Base-by-base conservation (phyloP, 2,888 invertebrate species). In the Acrobasis suavella region DNA sequence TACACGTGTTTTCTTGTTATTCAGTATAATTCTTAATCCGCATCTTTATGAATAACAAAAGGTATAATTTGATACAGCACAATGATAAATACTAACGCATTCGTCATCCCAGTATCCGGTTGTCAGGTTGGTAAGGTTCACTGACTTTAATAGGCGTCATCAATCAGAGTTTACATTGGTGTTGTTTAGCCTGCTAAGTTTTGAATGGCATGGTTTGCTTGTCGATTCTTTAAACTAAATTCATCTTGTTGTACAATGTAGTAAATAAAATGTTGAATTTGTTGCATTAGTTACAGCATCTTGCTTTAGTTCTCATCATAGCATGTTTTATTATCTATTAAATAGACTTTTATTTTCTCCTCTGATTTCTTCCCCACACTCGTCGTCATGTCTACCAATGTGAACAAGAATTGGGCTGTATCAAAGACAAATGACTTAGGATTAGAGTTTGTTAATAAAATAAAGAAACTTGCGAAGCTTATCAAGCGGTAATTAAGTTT, bases 31-130 rank as follows among this genome's bases (percentile, higher is more conserved):
- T 10, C 32, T 56, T 6, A n/a, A 56, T 10, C 5, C 0, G 16
- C n/a, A 46, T 56, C 56, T 56, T 17, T 56, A 22, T 22, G 42
- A 17, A 22, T n/a, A 38, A 42, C 8, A 15, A 60, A 56, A 22
- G 60, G 49, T 61, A 9, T 54, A 46, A 55, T 39, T 54, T 51
- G 32, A 55, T 37, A 54, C 14, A 17, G 50, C 14, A 38, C 55
- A 38, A 66, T 67, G 68, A 70, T 69, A 63, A 66, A 71, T 51
- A 59, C 64, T 32, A 61, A 61, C 64, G 22, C 64, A 77, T 78
- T 65, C 63, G 64, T 77, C 73, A 74, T 61, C 64, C 59, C 62
- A 68, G 70, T 68, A 76, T 78, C 76, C 76, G 74, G 70, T 63
- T 75, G 71, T 69, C 74, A 70, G 68, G 72, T 62, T 65, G 69